Evolutionary conservation across 2,888 invertebrate genomes (phyloP).

Genomic region (Hydraecia micacea): DNA sequence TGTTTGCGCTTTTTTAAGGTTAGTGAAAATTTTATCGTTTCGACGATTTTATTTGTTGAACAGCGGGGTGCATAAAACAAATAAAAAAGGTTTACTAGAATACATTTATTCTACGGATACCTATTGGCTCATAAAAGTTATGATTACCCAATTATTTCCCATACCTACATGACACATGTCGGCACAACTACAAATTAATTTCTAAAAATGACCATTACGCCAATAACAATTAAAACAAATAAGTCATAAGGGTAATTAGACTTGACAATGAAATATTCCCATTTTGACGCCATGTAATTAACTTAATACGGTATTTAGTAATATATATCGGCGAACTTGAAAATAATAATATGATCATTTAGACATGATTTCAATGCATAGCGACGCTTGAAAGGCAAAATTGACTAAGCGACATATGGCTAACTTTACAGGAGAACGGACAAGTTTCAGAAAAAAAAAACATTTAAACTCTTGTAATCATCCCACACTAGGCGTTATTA

Average conservation of each 20-base stretch:
- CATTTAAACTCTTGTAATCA: too few relatives aligned
- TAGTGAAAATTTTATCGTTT: conserved; percentile 21
- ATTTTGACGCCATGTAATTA: background rate
- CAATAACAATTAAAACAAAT: conserved; percentile 19
- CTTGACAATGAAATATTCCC: background rate
- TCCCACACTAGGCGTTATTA: too few relatives aligned
- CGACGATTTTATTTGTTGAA: conserved; percentile 1
- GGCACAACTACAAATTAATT: conserved; percentile 22
- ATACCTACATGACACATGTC: background rate
- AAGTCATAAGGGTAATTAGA: conserved; percentile 12
- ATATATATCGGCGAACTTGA: background rate
- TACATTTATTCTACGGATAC: background rate
- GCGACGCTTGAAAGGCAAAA: too few relatives aligned
- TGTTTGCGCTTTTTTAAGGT: conserved; percentile 43
- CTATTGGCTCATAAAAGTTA: background rate
- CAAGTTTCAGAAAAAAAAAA: too few relatives aligned
- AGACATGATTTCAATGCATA: background rate
- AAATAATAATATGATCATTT: conserved; percentile 4
- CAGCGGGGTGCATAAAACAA: background rate
- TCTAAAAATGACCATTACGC: background rate
- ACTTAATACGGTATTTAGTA: background rate
- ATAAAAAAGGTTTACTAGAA: background rate
- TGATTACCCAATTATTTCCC: background rate
- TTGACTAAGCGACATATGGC: too few relatives aligned
- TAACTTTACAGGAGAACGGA: too few relatives aligned